Evolutionary conservation across 2,797 vertebrate species (phyloP), one percentile per base, ranked within the genome.

Genomic region (Gobio occitaniae): DNA sequence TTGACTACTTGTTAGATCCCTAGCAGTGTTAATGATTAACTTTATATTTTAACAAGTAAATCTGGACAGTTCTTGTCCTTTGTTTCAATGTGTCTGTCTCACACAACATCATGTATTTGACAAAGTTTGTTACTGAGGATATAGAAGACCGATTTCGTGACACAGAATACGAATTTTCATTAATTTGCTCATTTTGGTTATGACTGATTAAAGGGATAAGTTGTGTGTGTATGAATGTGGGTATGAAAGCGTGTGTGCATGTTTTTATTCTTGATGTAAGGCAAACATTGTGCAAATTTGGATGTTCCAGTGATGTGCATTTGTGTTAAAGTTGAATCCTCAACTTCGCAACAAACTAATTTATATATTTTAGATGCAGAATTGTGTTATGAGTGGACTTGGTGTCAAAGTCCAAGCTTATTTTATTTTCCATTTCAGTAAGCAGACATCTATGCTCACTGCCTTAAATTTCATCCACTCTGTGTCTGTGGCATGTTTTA

Each of bases 401-500:
- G 85, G 91, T 92, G 90, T 92, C 93, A 90, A 86, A 92, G 91
- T 94, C 92, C 90, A 86, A 88, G 86, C 29, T 87, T 89, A 87
- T 85, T 89, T 89, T 91, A 90, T 93, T 91, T 85, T 93, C 81
- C 82, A 90, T 91, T 92, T 94, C 89, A 87, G 92, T 78, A 86
- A 92, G 92, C 95, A 93, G 91, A 95, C 95, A 95, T 93, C 95
- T 96, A 96, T 96, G 96, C 97, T 97, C 97, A 97, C 97, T 98
- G 98, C 98, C 98, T 99, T 99, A 99, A 98, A 95, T 89, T 95
- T 84, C 94, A 97, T 95, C 95, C 95, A 91, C 94, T 96, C 94
- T 92, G 94, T 96, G 96, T 95, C 95, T 95, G 95, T 88, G 92
- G 96, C 96, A 95, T 97, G 96, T 96, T 95, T 95, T 95, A 95